phyloP scores from a whole-genome alignment of 2,888 invertebrate genomes.

The Tenthredo livida region DNA sequence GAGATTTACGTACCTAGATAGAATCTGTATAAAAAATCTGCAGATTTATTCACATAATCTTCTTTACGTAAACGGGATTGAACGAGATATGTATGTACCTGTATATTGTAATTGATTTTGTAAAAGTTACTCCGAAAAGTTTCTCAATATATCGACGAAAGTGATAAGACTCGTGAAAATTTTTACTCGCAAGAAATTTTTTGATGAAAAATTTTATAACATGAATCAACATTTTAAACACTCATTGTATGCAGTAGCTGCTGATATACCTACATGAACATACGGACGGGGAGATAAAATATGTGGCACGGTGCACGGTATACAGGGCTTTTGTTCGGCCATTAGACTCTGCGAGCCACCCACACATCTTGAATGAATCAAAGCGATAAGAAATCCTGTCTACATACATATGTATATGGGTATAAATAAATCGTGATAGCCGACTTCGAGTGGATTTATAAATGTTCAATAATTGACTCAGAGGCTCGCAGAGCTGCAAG shows the following conservation, averaged over 20 bases:
- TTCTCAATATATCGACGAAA: not conserved
- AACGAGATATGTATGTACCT: too few species aligned
- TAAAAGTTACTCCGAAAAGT: not conserved
- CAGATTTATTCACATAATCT: not conserved
- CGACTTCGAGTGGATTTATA: not conserved
- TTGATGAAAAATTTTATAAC: not conserved
- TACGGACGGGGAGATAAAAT: not conserved
- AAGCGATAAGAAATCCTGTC: conserved; percentile 31
- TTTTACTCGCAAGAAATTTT: not conserved
- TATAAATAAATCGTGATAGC: conserved; percentile 15
- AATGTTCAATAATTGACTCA: not conserved
- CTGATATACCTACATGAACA: not conserved
- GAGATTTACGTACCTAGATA: not conserved
- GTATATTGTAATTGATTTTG: not conserved
- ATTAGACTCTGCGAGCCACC: conserved; percentile 43
- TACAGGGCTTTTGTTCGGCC: conserved; percentile 41
- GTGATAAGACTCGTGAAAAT: not conserved
- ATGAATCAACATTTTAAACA: not conserved
- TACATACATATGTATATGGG: not conserved
- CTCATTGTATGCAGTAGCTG: conserved; percentile 13
- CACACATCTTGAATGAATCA: conserved; percentile 41
- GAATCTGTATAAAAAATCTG: not conserved
- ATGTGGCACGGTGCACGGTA: not conserved
- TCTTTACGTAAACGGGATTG: too few species aligned
- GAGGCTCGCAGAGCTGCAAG: too few species aligned